These are phyloP conservation scores for Tetramorium parvispinum DNA, from an alignment of 1,140 invertebrate genomes.

Conservation along the genomic window DNA sequence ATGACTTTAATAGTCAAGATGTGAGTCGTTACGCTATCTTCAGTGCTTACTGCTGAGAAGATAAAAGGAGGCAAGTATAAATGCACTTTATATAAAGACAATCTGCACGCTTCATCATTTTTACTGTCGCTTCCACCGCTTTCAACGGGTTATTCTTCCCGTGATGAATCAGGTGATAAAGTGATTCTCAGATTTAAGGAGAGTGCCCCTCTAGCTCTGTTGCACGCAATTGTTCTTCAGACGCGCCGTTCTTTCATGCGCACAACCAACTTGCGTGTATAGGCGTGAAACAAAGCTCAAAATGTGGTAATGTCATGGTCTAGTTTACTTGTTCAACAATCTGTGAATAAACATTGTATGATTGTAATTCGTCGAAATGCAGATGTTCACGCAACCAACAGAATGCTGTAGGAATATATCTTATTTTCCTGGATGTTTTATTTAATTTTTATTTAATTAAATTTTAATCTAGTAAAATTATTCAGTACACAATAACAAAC, in stretches of 20 bases:
- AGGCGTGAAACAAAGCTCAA: slow-evolving; percentile 12
- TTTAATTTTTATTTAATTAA: not conserved
- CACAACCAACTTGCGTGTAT: slow-evolving; percentile 1
- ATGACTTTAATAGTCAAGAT: slow-evolving; percentile 5
- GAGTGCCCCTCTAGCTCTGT: not conserved
- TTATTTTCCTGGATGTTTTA: not conserved
- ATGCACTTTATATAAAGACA: not conserved
- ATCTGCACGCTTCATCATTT: not conserved
- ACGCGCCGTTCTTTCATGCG: not conserved
- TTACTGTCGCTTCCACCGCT: not conserved
- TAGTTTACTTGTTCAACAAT: slow-evolving; percentile 63
- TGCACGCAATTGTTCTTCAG: slow-evolving; percentile 31
- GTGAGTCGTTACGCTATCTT: not conserved
- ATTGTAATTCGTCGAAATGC: slow-evolving; percentile 14
- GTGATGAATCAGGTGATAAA: slow-evolving; percentile 26
- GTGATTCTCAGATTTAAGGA: not conserved
- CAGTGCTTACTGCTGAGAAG: not conserved
- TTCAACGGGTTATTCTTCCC: slow-evolving; percentile 4
- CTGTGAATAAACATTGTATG: slow-evolving; percentile 53
- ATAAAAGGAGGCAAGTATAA: slow-evolving; percentile 5
- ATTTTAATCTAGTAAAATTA: not conserved
- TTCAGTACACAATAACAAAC: not conserved
- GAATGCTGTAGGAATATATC: not conserved
- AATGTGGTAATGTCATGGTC: slow-evolving; percentile 30
- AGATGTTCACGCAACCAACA: not conserved